phyloP scores from a whole-genome alignment of 2,888 invertebrate genomes.

The Dione vanillae region DNA sequence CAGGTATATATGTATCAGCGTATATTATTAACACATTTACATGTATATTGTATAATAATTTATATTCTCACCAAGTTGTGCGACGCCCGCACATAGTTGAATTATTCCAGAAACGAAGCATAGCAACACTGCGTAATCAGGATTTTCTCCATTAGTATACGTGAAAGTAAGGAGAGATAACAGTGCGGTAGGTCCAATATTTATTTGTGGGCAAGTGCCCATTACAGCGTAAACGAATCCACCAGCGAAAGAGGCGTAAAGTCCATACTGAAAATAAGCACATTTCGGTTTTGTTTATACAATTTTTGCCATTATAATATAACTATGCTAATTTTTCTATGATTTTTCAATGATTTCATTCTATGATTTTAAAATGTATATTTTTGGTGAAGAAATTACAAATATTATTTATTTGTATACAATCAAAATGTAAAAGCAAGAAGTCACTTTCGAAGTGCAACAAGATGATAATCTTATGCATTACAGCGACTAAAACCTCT shows the following conservation, averaged over 20 bases:
- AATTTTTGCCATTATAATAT: neutral
- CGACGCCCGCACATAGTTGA: slow-evolving; percentile 85
- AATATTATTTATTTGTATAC: too few relatives aligned
- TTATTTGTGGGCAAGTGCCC: slow-evolving; percentile 88
- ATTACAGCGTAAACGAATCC: slow-evolving; percentile 91
- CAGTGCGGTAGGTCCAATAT: slow-evolving; percentile 88
- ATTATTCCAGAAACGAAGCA: slow-evolving; percentile 87
- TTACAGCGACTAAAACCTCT: too few relatives aligned
- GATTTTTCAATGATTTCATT: too few relatives aligned
- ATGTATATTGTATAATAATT: neutral
- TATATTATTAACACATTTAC: too few relatives aligned
- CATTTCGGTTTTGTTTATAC: neutral
- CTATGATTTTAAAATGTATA: too few relatives aligned
- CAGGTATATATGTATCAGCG: neutral
- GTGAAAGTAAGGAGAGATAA: slow-evolving; percentile 89
- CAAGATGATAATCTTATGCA: too few relatives aligned
- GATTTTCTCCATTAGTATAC: slow-evolving; percentile 83
- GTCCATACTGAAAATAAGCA: slow-evolving; percentile 87
- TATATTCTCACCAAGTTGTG: slow-evolving; percentile 84
- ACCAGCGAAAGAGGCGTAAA: slow-evolving; percentile 92
- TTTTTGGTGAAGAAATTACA: too few relatives aligned
- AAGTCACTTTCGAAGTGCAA: too few relatives aligned
- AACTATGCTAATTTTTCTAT: too few relatives aligned
- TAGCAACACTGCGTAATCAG: slow-evolving; percentile 86
- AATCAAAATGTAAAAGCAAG: too few relatives aligned